Conservation (phyloP, 1,140 invertebrate genomes). For the Heliconius hermathena region DNA sequence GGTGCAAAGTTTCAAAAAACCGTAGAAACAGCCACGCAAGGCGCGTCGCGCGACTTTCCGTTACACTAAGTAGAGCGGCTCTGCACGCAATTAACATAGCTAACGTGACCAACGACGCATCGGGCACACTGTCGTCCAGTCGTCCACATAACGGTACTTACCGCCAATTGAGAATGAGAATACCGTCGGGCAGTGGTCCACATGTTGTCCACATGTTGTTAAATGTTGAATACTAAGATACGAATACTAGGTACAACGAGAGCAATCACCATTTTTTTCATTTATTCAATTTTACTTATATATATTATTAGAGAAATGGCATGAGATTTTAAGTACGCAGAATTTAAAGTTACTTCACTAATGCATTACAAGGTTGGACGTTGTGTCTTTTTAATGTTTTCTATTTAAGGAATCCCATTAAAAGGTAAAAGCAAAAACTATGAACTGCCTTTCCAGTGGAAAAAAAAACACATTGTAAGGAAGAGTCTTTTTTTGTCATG, state of each 20-base stretch:
- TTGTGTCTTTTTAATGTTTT: background rate
- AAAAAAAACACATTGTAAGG: background rate
- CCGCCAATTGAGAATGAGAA: slow-evolving; percentile 1
- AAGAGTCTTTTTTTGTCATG: slow-evolving; percentile 2
- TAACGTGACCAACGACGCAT: slow-evolving; percentile 47
- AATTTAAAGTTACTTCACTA: background rate
- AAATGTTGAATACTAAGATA: background rate
- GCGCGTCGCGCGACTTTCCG: slow-evolving; percentile 52
- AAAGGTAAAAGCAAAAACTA: slow-evolving; percentile 6
- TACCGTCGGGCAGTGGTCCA: background rate
- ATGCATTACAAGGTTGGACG: background rate
- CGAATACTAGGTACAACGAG: background rate
- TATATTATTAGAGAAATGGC: background rate
- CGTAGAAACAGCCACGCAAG: slow-evolving; percentile 46
- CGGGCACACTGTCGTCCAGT: slow-evolving; percentile 30
- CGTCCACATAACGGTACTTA: slow-evolving; percentile 35
- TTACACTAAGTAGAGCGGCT: slow-evolving; percentile 68
- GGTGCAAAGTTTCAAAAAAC: slow-evolving; percentile 53
- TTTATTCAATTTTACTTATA: background rate
- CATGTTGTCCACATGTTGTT: no score
- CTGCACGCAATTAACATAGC: slow-evolving; percentile 66
- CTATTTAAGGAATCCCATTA: background rate
- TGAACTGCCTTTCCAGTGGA: background rate
- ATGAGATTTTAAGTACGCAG: background rate
- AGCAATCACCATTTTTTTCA: no score